Conservation (phyloP, 1,140 invertebrate species). For the Papilio machaon region DNA sequence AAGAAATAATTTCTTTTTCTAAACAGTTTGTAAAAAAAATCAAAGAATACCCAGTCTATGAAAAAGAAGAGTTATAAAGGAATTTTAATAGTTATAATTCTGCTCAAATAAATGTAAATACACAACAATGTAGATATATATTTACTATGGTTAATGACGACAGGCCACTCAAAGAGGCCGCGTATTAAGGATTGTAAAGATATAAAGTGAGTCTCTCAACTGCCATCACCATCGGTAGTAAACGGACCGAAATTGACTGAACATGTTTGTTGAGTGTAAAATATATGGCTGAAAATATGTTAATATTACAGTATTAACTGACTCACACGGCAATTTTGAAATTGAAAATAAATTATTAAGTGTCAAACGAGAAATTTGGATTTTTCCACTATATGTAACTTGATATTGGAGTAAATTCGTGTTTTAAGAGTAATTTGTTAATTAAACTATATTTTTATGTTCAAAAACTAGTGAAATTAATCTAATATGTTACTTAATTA, state of each 20-base stretch:
- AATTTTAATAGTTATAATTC: constrained; percentile 27
- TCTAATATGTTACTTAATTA: neutral
- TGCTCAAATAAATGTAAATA: constrained; percentile 36
- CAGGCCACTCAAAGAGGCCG: constrained; percentile 49
- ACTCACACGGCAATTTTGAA: neutral
- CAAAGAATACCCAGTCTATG: neutral
- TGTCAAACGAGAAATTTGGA: neutral
- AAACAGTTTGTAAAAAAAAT: neutral
- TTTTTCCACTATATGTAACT: neutral
- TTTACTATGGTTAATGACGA: constrained; percentile 57
- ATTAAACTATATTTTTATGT: neutral
- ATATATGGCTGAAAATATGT: neutral
- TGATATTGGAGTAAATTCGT: neutral
- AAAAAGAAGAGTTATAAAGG: neutral
- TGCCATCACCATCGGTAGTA: neutral
- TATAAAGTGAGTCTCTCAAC: constrained; percentile 43
- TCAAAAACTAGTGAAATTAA: neutral
- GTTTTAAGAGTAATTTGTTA: neutral
- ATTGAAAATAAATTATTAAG: neutral
- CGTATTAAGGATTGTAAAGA: constrained; percentile 56
- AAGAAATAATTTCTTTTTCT: neutral
- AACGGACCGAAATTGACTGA: constrained; percentile 23
- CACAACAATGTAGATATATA: constrained; percentile 53
- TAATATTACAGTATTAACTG: neutral
- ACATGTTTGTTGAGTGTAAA: constrained; percentile 10